These are phyloP conservation scores for Astropecten irregularis DNA, from an alignment of 53 echinoderm and acorn worm genomes.

Conservation along the genomic window DNA sequence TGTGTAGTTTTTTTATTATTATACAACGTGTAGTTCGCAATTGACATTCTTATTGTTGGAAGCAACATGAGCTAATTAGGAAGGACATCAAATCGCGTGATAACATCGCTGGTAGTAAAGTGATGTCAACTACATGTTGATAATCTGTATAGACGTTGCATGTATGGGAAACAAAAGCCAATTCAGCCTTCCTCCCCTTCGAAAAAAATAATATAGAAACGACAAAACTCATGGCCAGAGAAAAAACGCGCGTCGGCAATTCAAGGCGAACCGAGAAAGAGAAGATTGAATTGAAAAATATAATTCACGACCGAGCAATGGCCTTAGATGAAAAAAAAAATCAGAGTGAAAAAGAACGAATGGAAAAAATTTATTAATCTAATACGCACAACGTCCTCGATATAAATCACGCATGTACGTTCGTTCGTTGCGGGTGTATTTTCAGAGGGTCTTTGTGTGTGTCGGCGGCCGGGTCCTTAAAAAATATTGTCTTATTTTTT, in stretches of 20 bases:
- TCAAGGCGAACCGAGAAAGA: neutral
- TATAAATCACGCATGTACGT: constrained; percentile 45
- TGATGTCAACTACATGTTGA: neutral
- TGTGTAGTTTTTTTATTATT: neutral
- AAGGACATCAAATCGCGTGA: constrained; percentile 10
- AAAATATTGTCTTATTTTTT: constrained; percentile 32
- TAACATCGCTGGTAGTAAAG: neutral
- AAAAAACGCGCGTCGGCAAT: neutral
- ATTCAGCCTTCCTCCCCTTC: neutral
- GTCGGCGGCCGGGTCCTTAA: constrained; percentile 13
- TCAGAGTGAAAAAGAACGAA: neutral
- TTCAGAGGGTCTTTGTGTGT: constrained; percentile 38
- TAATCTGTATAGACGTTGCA: neutral
- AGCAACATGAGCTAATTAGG: neutral
- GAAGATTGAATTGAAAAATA: constrained; percentile 31
- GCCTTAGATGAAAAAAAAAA: neutral
- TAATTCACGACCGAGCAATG: constrained; percentile 48
- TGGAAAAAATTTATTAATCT: constrained; percentile 24
- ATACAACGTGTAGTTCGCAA: neutral
- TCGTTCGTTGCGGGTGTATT: constrained; percentile 32
- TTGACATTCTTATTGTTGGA: neutral
- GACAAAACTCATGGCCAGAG: no score
- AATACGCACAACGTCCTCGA: constrained; percentile 20
- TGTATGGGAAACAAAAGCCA: neutral
- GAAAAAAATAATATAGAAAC: neutral